These are phyloP conservation scores for Poecile atricapillus DNA, from an alignment of 2,113 vertebrate species.

Conservation along the genomic window DNA sequence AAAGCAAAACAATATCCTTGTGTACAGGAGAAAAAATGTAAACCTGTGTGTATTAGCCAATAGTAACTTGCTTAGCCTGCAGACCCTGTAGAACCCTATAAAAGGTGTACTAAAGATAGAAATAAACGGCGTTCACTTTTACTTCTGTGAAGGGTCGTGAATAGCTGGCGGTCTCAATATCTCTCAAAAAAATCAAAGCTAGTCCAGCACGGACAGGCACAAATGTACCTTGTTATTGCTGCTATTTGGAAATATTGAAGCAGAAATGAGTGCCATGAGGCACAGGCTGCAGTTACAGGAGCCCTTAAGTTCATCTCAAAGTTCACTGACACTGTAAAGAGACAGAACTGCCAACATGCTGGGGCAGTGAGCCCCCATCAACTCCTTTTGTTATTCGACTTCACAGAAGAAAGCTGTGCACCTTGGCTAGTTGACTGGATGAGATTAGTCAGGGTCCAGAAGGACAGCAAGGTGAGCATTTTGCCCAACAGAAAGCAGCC, in stretches of 20 bases:
- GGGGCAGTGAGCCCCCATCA: background rate
- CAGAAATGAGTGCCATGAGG: background rate
- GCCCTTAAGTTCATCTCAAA: background rate
- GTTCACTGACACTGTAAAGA: background rate
- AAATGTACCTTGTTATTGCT: background rate
- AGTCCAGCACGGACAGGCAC: background rate
- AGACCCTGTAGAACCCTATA: no score
- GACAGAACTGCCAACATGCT: background rate
- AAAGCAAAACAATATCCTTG: no score
- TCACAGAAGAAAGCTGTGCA: background rate
- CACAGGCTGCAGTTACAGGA: background rate
- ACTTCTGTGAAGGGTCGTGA: no score
- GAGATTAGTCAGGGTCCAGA: background rate
- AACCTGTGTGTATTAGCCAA: no score
- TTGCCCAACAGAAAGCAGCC: background rate
- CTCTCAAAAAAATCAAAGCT: background rate
- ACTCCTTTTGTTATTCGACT: background rate
- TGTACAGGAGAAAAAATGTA: no score
- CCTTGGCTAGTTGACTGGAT: background rate
- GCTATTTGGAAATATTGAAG: background rate
- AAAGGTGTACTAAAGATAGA: no score
- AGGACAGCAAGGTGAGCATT: background rate
- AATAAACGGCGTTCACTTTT: no score
- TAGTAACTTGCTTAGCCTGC: no score
- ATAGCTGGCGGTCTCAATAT: no score